Evolutionary conservation across 2,888 invertebrate genomes (phyloP).

Genomic region (Chymomyza fuscimana): DNA sequence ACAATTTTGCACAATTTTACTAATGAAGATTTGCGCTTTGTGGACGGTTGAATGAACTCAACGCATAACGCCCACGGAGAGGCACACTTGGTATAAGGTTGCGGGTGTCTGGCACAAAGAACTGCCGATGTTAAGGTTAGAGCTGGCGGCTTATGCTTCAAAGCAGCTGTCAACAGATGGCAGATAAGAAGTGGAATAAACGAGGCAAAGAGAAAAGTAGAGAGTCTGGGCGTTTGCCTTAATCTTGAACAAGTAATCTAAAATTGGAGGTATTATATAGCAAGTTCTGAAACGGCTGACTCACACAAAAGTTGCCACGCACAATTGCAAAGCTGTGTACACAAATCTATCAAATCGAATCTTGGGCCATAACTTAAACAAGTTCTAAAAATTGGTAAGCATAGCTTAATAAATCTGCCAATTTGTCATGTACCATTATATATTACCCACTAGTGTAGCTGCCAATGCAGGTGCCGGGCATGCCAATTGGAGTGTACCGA

Average conservation of each 20-base stretch:
- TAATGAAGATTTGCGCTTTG: slow-evolving; percentile 10
- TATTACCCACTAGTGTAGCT: background rate
- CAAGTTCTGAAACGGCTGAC: background rate
- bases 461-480: background rate
- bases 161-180: slow-evolving; percentile 59
- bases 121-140: slow-evolving; percentile 31
- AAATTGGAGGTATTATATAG: slow-evolving; percentile 16
- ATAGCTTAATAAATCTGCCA: slow-evolving; percentile 12
- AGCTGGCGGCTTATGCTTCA: slow-evolving; percentile 22
- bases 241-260: slow-evolving; percentile 50
- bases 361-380: background rate
- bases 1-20: background rate
- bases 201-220: slow-evolving; percentile 18
- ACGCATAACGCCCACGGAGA: slow-evolving; percentile 44
- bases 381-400: background rate
- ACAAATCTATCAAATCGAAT: background rate
- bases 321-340: background rate
- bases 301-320: background rate
- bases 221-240: slow-evolving; percentile 18
- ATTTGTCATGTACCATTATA: slow-evolving; percentile 53
- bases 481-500: background rate
- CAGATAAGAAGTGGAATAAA: slow-evolving; percentile 47
- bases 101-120: slow-evolving; percentile 23
- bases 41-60: slow-evolving; percentile 57
- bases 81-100: background rate